Base-by-base conservation (phyloP, 2,113 vertebrate genomes). In the Bos indicus region DNA sequence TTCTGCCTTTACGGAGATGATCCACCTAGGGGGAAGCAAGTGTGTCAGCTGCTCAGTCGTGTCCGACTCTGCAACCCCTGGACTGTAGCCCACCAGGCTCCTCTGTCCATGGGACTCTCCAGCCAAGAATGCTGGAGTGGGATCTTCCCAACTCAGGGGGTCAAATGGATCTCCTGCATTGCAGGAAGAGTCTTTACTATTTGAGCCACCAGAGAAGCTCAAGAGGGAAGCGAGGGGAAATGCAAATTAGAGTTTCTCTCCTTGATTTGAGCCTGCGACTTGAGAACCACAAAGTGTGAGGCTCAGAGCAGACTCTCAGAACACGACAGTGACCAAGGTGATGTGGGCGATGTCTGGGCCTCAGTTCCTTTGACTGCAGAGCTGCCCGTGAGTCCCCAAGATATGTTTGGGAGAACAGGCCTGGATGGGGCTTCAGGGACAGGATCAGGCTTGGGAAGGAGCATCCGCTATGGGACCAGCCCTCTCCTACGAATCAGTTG, bases 341-440 rank as follows among this genome's bases (percentile, higher is more conserved):
- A 19, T 1, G 0, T 4, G 33, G 57, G 23, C 16, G 43, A 33
- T 3, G 1, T 28, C 59, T 30, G 30, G 28, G n/a, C 11, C 40
- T 81, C 26, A 2, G 46, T 17, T 7, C 12, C 67, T 54, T 46
- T 52, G 21, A 40, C 11, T n/a, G 17, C 7, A 12, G 60, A 19
- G 33, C 17, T 33, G 46, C 2, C n/a, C 81, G 6, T 59, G 85
- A 52, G 25, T 56, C 57, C 52, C 28, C 0, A 3, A 2, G 13
- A 87, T 52, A 46, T 0, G 5, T 52, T 36, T 28, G 10, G 67
- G 26, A 40, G 26, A 12, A 57, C 0, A 0, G 1, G 40, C 36
- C 46, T 33, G 62, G 83, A 19, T 21, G 15, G n/a, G 54, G 6
- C 19, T 25, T 57, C n/a, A 7, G 3, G 33, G 23, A 12, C 26